Percentiles rank a stretch among this genome's conserved stretches.
These are phyloP conservation scores for Sparus aurata DNA, from an alignment of 2,797 vertebrate species.

Conservation along the genomic window DNA sequence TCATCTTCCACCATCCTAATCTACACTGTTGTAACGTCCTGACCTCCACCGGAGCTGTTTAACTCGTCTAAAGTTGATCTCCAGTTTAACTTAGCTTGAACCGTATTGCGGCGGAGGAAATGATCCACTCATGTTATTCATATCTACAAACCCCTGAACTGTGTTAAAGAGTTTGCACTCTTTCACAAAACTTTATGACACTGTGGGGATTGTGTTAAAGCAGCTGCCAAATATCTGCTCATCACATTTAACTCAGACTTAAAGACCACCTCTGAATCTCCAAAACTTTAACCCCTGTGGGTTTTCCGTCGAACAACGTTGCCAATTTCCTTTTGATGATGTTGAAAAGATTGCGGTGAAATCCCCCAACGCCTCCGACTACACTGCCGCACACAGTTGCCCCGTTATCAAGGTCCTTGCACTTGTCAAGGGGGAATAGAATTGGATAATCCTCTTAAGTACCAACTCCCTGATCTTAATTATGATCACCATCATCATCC, in stretches of 20 bases:
- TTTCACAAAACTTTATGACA: not conserved
- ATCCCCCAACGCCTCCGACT: slow-evolving; percentile 21
- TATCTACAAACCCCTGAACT: slow-evolving; percentile 13
- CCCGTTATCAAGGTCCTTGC: slow-evolving; percentile 67
- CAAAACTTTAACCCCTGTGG: slow-evolving; percentile 23
- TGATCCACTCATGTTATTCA: not conserved
- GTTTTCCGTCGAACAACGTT: slow-evolving; percentile 12
- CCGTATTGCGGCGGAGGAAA: not conserved
- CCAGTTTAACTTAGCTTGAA: slow-evolving; percentile 11
- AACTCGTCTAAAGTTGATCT: not conserved
- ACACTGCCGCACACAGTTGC: slow-evolving; percentile 42
- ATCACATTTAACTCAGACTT: slow-evolving; percentile 33
- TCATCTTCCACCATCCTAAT: not conserved
- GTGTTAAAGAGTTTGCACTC: slow-evolving; percentile 18
- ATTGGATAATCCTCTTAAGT: slow-evolving; percentile 71
- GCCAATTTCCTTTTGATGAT: slow-evolving; percentile 28
- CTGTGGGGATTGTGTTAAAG: not conserved
- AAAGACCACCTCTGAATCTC: slow-evolving; percentile 36
- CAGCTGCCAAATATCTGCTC: slow-evolving; percentile 29
- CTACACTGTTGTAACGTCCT: not conserved
- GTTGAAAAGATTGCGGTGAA: slow-evolving; percentile 29
- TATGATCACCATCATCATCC: slow-evolving; percentile 67
- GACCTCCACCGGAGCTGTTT: not conserved
- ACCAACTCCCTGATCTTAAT: slow-evolving; percentile 69
- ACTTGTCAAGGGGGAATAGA: slow-evolving; percentile 57